Base-by-base conservation (phyloP, 2,888 invertebrate species). In the Camptogramma bilineatum region DNA sequence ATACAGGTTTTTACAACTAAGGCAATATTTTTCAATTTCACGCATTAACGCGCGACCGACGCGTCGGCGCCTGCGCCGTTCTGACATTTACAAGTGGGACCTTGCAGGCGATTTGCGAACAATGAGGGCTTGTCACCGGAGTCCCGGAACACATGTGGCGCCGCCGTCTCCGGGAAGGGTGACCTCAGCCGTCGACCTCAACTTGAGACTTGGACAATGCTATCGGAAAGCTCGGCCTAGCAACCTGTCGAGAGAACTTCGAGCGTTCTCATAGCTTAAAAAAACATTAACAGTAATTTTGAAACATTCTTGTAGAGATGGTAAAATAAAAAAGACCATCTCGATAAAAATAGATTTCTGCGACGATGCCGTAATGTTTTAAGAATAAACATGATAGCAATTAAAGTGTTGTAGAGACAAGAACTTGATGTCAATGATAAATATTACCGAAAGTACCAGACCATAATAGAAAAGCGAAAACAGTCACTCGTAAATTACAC, bases 71-170 rank as follows among this genome's bases (percentile, higher is more conserved):
- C 80, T 82, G 85, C 88, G 87, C 86, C 81, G 86, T 83, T 85
- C 76, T 91, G 91, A 90, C 91, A 92, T 92, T 91, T 91, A 84
- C 74, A 80, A 81, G 82, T 65, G 78, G 82, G 87, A 85, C 90
- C 90, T 91, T 91, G 87, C 80, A 72, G 74, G 76, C 76, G 82
- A 89, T 90, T 88, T 87, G 87, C 83, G 86, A 86, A 88, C 90
- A 90, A 88, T 88, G 81, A 82, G 74, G 77, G 70, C 78, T 78
- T 87, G 88, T 88, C 88, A 84, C 83, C 74, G 79, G 83, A 82
- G 86, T 91, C 90, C 91, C 90, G 91, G 90, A 90, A 89, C 87
- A 83, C 77, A 60, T 64, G 62, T 56, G 62, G 62, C 62, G 62
- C 57, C 55, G 46, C 58, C 31, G 65, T 68, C 76, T 64, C 66